Percentiles rank a stretch among this genome's conserved stretches.
Conservation (phyloP, 2,113 vertebrate species). For the Ciconia maguari region DNA sequence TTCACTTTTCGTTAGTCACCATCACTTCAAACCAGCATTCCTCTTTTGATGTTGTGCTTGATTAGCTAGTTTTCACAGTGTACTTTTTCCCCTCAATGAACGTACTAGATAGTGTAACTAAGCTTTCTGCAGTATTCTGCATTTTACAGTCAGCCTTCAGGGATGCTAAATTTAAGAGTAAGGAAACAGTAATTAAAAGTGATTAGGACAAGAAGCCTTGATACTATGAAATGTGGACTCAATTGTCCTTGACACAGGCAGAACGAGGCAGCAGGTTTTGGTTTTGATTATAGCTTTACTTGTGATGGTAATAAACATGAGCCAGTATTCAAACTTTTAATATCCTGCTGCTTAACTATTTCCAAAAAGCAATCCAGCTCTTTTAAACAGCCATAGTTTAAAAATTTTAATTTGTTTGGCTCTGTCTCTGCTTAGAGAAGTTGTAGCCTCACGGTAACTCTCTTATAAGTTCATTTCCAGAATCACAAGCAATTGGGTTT, state of each 20-base stretch:
- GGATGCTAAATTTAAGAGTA: conserved; percentile 70
- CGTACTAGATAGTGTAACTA: conserved; percentile 22
- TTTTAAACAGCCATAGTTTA: conserved; percentile 75
- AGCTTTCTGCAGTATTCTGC: conserved; percentile 34
- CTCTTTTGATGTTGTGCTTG: conserved; percentile 55
- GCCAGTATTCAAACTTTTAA: conserved; percentile 80
- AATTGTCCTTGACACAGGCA: conserved; percentile 66
- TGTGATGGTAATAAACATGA: conserved; percentile 81
- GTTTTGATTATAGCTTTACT: conserved; percentile 80
- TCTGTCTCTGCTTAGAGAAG: conserved; percentile 72
- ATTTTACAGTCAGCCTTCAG: conserved; percentile 55
- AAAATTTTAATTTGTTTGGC: conserved; percentile 81
- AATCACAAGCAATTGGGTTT: conserved; percentile 60
- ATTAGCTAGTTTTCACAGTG: conserved; percentile 61
- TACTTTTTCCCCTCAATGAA: conserved; percentile 13
- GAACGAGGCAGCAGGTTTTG: conserved; percentile 70
- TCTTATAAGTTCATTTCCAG: conserved; percentile 77
- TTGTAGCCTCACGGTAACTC: conserved; percentile 74
- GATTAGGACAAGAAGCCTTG: conserved; percentile 66
- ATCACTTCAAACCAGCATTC: conserved; percentile 60
- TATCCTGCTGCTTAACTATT: conserved; percentile 83
- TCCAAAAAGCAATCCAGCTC: conserved; percentile 77
- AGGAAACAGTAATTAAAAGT: conserved; percentile 74
- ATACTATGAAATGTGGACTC: conserved; percentile 63
- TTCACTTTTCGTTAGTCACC: conserved; percentile 72